Evolutionary conservation across 2,113 vertebrate species (phyloP).

Genomic region (Istiophorus platypterus): DNA sequence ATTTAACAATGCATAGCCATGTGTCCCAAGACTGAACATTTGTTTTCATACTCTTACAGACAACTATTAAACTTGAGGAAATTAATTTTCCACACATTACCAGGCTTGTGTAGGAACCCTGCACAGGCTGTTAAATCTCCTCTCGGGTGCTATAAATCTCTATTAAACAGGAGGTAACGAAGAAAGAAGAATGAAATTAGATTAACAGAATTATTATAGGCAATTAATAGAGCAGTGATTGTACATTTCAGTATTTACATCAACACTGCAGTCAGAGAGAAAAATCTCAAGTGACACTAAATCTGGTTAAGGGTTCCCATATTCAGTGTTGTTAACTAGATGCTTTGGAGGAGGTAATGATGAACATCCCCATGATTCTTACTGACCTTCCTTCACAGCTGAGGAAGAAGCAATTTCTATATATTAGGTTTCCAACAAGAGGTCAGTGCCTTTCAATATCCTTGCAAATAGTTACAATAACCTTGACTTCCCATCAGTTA

Average conservation of each 20-base stretch:
- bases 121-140: conserved; percentile 30
- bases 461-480: conserved; percentile 9
- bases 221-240: conserved; percentile 24
- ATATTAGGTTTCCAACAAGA: conserved; percentile 14
- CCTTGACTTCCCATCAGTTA: conserved; percentile 19
- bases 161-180: conserved; percentile 42
- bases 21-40: conserved; percentile 21
- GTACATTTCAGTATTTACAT: conserved; percentile 54
- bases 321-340: conserved; percentile 12
- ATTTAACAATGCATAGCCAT: background rate
- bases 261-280: conserved; percentile 29
- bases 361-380: background rate
- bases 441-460: background rate
- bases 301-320: conserved; percentile 3
- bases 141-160: conserved; percentile 55
- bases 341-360: conserved; percentile 9
- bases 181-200: conserved; percentile 30
- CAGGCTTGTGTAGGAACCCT: conserved; percentile 25
- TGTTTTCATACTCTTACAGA: conserved; percentile 36
- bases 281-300: conserved; percentile 19
- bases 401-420: conserved; percentile 23
- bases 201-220: conserved; percentile 42
- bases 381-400: conserved; percentile 34
- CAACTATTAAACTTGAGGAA: conserved; percentile 36
- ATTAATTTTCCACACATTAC: conserved; percentile 32